phyloP scores from a whole-genome alignment of 2,888 invertebrate genomes.

The Ichneumon xanthorius region DNA sequence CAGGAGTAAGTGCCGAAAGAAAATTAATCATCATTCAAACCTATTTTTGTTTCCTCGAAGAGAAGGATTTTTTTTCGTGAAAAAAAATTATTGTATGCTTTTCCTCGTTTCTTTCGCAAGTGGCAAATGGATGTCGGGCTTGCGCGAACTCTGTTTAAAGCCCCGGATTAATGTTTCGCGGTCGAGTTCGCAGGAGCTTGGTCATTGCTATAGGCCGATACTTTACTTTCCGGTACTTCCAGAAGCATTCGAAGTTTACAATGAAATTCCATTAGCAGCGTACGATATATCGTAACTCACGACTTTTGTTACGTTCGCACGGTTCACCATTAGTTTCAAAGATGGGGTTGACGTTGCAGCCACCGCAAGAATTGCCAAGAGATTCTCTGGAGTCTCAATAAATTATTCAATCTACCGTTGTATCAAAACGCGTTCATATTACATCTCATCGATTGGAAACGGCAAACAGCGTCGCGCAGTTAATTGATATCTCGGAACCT shows the following conservation, averaged over 20 bases:
- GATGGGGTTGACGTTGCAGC: not conserved
- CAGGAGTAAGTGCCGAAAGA: not conserved
- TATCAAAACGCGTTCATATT: not conserved
- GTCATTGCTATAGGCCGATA: constrained; percentile 23
- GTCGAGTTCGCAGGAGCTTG: constrained; percentile 5
- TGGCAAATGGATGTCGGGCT: constrained; percentile 13
- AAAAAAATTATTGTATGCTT: constrained; percentile 8
- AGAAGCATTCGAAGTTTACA: constrained; percentile 15
- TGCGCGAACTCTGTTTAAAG: constrained; percentile 23
- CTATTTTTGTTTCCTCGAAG: not conserved
- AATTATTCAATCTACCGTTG: not conserved
- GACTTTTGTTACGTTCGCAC: constrained; percentile 8
- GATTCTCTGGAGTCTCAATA: not conserved
- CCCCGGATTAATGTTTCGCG: constrained; percentile 13
- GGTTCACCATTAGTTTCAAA: constrained; percentile 20
- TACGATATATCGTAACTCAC: constrained; percentile 14
- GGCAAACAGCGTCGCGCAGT: not conserved
- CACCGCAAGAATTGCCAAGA: not conserved
- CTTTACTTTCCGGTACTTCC: constrained; percentile 7
- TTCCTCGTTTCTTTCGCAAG: constrained; percentile 5
- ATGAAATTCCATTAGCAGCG: constrained; percentile 43
- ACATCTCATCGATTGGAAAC: not conserved
- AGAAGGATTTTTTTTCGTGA: not conserved
- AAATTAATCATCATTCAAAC: not conserved
- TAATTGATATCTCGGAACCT: constrained; percentile 5